Conservation (phyloP, 2,888 invertebrate genomes). For the Agriopis leucophaearia region DNA sequence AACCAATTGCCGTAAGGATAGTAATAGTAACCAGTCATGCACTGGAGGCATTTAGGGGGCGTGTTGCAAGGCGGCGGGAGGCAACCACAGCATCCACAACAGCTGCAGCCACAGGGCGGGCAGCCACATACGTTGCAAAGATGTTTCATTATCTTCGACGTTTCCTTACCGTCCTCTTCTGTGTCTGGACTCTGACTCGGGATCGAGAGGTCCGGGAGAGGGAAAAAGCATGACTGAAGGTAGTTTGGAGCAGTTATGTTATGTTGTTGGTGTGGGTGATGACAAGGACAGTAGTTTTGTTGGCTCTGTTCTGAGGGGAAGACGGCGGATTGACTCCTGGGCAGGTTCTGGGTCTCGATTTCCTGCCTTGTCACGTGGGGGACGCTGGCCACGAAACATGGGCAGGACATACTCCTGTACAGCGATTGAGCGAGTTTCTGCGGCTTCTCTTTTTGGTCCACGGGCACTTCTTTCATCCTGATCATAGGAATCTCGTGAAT, state of each 20-base stretch:
- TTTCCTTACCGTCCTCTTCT: neutral
- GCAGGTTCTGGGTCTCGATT: conserved; percentile 29
- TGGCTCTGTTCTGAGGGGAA: conserved; percentile 34
- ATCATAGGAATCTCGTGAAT: conserved; percentile 49
- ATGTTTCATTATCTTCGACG: conserved; percentile 13
- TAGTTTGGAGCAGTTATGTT: conserved; percentile 13
- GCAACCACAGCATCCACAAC: conserved; percentile 40
- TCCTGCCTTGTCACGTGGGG: conserved; percentile 18
- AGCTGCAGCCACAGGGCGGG: conserved; percentile 49
- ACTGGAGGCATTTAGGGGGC: conserved; percentile 66
- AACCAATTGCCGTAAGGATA: conserved; percentile 76
- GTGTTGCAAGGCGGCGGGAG: conserved; percentile 68
- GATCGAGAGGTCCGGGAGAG: conserved; percentile 8
- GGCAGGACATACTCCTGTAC: conserved; percentile 58
- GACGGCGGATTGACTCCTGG: conserved; percentile 47
- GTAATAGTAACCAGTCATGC: conserved; percentile 74
- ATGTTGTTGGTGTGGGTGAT: conserved; percentile 9
- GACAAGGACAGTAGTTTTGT: conserved; percentile 14
- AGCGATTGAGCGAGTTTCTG: conserved; percentile 33
- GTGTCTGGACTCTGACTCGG: neutral
- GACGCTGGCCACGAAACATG: conserved; percentile 43
- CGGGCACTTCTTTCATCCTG: conserved; percentile 46
- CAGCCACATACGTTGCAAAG: conserved; percentile 47
- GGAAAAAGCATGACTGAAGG: conserved; percentile 32
- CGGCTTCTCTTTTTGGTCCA: conserved; percentile 34